These are phyloP conservation scores for Drosophila algonquin DNA, from an alignment of 2,888 invertebrate species.

Conservation along the genomic window DNA sequence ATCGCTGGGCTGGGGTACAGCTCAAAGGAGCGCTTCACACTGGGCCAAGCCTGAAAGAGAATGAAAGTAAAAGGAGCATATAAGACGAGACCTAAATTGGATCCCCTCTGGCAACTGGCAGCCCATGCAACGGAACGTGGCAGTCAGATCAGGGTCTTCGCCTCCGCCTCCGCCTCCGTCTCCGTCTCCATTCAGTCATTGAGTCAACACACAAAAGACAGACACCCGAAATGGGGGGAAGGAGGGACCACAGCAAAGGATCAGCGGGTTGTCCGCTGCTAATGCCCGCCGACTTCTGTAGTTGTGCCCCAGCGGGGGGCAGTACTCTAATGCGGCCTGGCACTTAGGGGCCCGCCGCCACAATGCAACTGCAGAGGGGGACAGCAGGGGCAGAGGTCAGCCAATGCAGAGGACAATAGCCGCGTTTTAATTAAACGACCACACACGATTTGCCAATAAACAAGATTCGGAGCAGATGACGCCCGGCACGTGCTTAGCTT, in stretches of 20 bases:
- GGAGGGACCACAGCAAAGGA: conserved; percentile 37
- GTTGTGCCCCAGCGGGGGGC: conserved; percentile 28
- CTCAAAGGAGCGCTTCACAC: conserved; percentile 82
- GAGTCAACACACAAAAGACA: conserved; percentile 33
- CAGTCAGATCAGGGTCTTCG: conserved; percentile 5
- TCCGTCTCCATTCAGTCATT: too few species aligned
- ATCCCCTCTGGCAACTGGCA: not conserved
- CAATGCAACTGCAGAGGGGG: conserved; percentile 38
- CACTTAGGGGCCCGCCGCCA: conserved; percentile 25
- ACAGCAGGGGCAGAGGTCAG: conserved; percentile 18
- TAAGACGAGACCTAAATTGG: conserved; percentile 20
- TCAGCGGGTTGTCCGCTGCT: conserved; percentile 64
- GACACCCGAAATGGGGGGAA: conserved; percentile 14
- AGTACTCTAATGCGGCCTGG: conserved; percentile 36
- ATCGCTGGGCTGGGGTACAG: conserved; percentile 72
- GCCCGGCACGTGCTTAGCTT: conserved; percentile 26
- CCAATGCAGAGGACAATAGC: conserved; percentile 39
- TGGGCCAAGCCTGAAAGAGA: conserved; percentile 82
- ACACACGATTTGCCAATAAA: conserved; percentile 50
- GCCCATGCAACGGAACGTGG: conserved; percentile 22
- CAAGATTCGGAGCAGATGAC: conserved; percentile 46
- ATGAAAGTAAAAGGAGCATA: conserved; percentile 9
- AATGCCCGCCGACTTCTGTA: conserved; percentile 38
- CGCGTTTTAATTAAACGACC: conserved; percentile 66
- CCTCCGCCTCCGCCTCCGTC: too few species aligned